Conservation (phyloP, 2,113 vertebrate genomes). For the Pelecanus crispus region DNA sequence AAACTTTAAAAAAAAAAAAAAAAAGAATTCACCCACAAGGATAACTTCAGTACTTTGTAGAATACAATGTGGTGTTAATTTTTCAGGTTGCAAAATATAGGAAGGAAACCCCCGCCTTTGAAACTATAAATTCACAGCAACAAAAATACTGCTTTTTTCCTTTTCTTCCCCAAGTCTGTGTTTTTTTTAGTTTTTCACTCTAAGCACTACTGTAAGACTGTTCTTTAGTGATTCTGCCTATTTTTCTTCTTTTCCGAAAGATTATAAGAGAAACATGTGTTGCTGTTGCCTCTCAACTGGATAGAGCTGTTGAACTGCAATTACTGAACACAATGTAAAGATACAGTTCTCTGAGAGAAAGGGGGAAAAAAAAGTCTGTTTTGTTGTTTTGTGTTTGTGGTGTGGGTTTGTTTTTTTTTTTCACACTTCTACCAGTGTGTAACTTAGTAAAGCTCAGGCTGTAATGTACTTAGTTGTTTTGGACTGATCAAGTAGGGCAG, state of each 20-base stretch:
- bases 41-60: neutral
- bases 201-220: neutral
- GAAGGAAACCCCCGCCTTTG: neutral
- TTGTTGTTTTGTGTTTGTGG: too few species aligned
- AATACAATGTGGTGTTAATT: accelerated
- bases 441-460: neutral
- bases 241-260: neutral
- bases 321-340: neutral
- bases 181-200: neutral
- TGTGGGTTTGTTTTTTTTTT: neutral
- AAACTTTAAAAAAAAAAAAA: neutral
- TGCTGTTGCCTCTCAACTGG: neutral
- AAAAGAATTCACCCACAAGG: neutral
- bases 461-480: neutral
- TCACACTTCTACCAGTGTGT: too few species aligned
- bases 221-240: neutral
- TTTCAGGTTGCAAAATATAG: neutral
- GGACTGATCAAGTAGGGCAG: neutral
- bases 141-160: neutral
- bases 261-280: neutral
- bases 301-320: neutral
- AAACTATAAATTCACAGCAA: neutral
- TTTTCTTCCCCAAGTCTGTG: neutral
- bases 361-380: too few species aligned
- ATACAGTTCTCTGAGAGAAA: neutral